Evolutionary conservation across 2,113 vertebrate species (phyloP), one percentile per base, ranked within the genome.

Genomic region (Petrocephalus zakoni): DNA sequence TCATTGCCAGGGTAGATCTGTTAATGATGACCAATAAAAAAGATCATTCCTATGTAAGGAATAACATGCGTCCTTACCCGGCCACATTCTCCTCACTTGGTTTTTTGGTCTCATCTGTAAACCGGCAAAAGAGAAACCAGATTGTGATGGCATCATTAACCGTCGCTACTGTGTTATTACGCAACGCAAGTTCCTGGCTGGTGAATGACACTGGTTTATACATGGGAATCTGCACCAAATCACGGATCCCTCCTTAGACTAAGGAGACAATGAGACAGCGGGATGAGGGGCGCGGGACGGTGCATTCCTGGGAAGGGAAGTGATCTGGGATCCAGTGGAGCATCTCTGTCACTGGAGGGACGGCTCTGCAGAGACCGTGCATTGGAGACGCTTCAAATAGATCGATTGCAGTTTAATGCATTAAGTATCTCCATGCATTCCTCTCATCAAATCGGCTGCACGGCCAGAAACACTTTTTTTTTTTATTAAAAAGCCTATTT

Each of bases 91-190:
- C 83, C 47, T 78, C 75, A 22, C 52, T n/a, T 68, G n/a, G 72
- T 84, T 61, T 87, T 47, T 51, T 49, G 61, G 51, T 87, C 37
- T 84, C 72, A 51, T 86, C 88, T 82, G 34, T 68, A 85, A 87
- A 83, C 85, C 52, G 21, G 42, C 56, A 68, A 8, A 83, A 87
- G 47, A 53, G 25, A 34, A 21, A 21, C 61, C 25, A 87, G 21
- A 34, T 47, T 61, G 29, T n/a, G 34, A 58, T 46, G 47, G 47
- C 56, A 47, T 29, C 15, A 85, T 34, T 84, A n/a, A 22, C 46
- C 10, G 34, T 13, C 8, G 49, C 51, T 85, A 5, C 47, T 34
- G 29, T 53, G 83, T 85, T 53, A 53, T 5, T 55, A 85, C 51
- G 51, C 46, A 21, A 53, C 46, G 6, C 19, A 22, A 85, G 49